Conservation (phyloP, 2,113 vertebrate genomes). For the Chiloscyllium plagiosum region DNA sequence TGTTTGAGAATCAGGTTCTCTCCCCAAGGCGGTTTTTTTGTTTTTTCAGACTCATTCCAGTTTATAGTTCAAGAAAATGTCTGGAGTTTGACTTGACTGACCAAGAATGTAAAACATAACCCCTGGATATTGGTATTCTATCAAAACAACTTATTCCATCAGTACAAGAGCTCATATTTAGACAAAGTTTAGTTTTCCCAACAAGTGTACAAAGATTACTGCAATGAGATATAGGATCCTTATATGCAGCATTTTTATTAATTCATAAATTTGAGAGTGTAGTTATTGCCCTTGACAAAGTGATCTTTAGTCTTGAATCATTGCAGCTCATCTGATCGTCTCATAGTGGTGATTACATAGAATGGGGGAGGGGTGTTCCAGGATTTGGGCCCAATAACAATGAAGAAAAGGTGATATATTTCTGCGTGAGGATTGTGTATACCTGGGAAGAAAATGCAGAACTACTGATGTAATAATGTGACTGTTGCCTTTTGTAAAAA, state of each 20-base stretch:
- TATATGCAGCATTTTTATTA: neutral
- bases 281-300: neutral
- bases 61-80: too few relatives aligned
- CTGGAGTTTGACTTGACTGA: slow-evolving; percentile 2
- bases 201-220: neutral
- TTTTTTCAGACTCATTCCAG: too few relatives aligned
- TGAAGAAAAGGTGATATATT: neutral
- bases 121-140: neutral
- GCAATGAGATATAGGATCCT: too few relatives aligned
- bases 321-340: neutral
- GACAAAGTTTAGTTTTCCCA: neutral
- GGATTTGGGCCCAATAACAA: neutral
- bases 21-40: too few relatives aligned
- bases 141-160: neutral
- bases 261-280: neutral
- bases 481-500: too few relatives aligned
- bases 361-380: neutral
- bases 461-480: too few relatives aligned
- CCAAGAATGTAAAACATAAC: neutral
- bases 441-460: too few relatives aligned
- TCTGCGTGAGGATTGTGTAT: too few relatives aligned
- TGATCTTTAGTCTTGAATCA: neutral
- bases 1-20: too few relatives aligned
- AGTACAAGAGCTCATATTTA: neutral
- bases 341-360: neutral